Base-by-base conservation (phyloP, 2,888 invertebrate species). In the Temnothorax ravouxi region DNA sequence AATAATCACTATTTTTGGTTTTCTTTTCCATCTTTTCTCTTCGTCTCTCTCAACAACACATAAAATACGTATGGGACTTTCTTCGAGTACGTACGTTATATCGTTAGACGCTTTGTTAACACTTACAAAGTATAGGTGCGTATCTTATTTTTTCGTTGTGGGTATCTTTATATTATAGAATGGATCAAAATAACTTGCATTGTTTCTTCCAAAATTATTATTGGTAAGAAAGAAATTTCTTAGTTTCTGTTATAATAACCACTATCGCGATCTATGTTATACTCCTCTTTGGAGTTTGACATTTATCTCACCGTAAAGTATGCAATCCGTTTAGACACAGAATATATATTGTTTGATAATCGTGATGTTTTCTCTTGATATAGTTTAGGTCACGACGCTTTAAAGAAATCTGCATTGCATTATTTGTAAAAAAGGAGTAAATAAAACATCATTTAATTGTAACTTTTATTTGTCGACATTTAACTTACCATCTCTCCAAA, bases 361-460 rank as follows among this genome's bases (percentile, higher is more conserved):
- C 69, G 76, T 84, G 52, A 84, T 75, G 75, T 79, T 67, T 72
- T 81, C 25, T 47, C 77, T 71, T 64, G 83, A 88, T 84, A 87
- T 79, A 72, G 83, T 84, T 86, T 84, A 80, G 79, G 66, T 85
- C 66, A 86, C 88, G 91, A 91, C 80, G 87, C 90, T 91, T 90
- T 91, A 90, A 87, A 80, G 66, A 88, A 87, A 87, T 85, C 88
- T 84, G 86, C 69, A 88, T 88, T 87, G 84, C 89, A 89, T 90
- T 90, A 87, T 89, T 91, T 92, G 92, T 92, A 91, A 90, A 86
- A 85, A 86, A 90, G 84, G 84, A 80, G 77, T 64, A 64, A 90
- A 91, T 87, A 91, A 89, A 90, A 83, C 85, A 86, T 71, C 81
- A 82, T 83, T 75, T 88, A 88, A 88, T 47, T 79, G 69, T 38